phyloP scores from a whole-genome alignment of 2,113 vertebrate genomes.

The Rhabdomys dilectus region DNA sequence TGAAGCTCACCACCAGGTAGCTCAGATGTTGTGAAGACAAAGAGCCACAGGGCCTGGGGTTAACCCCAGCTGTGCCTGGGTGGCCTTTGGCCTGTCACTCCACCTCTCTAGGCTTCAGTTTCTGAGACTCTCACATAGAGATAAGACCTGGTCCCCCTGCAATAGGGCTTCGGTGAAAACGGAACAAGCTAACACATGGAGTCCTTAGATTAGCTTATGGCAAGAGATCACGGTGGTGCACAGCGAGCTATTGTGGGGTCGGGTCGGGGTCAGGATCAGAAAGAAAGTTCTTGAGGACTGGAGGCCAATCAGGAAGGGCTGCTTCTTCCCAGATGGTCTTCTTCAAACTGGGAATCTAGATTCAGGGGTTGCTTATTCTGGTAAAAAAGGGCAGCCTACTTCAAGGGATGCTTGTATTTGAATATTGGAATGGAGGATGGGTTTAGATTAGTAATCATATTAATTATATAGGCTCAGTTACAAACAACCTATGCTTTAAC shows the following conservation, averaged over 20 bases:
- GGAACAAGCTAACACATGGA: background rate
- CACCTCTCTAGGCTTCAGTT: background rate
- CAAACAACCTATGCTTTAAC: background rate
- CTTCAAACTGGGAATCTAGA: background rate
- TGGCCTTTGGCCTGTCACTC: background rate
- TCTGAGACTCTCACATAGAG: background rate
- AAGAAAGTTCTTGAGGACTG: background rate
- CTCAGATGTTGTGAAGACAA: background rate
- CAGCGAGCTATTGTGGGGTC: background rate
- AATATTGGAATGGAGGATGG: too few species aligned
- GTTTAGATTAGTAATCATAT: background rate
- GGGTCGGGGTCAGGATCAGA: background rate
- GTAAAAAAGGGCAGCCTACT: background rate
- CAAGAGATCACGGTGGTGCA: accelerated
- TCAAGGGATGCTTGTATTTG: background rate
- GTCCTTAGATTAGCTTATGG: background rate
- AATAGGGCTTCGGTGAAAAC: background rate
- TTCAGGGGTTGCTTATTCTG: accelerated
- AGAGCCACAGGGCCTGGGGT: background rate
- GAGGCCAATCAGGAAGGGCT: background rate
- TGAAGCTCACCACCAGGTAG: background rate
- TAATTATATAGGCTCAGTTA: background rate
- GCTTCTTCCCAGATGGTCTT: background rate
- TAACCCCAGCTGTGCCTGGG: background rate
- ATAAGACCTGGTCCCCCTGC: background rate